These are phyloP conservation scores for Ibycter americanus DNA, from an alignment of 2,797 vertebrate genomes.

Conservation along the genomic window DNA sequence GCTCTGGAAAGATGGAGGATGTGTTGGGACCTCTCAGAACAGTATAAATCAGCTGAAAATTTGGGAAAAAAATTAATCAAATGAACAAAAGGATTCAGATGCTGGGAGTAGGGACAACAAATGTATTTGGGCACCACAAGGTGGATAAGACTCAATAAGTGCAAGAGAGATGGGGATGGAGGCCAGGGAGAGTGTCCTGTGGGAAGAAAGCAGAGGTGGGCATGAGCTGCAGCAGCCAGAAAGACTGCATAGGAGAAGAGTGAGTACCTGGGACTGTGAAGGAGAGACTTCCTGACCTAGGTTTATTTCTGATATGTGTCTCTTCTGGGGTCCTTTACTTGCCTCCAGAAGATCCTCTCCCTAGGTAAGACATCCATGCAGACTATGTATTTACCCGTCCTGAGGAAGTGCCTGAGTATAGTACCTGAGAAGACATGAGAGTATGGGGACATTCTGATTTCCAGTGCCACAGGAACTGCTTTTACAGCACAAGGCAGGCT, in stretches of 20 bases:
- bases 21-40: not conserved
- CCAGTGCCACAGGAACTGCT: not conserved
- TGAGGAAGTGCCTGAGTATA: not conserved
- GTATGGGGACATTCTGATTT: not conserved
- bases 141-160: not conserved
- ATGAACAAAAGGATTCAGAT: not conserved
- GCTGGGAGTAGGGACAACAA: not conserved
- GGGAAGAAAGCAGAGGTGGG: not conserved
- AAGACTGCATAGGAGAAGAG: not conserved
- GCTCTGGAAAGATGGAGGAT: not conserved
- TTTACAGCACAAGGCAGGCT: not conserved
- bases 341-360: not conserved
- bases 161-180: not conserved
- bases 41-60: not conserved
- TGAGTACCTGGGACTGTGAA: not conserved
- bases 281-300: rapidly evolving
- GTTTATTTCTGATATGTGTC: not conserved
- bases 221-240: not conserved
- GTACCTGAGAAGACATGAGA: not conserved
- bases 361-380: not conserved
- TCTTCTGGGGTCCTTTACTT: not conserved
- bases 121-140: not conserved
- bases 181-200: not conserved
- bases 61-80: not conserved
- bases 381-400: not conserved